Conservation (phyloP, 2,113 vertebrate species). For the Grammatotria lemairii region DNA sequence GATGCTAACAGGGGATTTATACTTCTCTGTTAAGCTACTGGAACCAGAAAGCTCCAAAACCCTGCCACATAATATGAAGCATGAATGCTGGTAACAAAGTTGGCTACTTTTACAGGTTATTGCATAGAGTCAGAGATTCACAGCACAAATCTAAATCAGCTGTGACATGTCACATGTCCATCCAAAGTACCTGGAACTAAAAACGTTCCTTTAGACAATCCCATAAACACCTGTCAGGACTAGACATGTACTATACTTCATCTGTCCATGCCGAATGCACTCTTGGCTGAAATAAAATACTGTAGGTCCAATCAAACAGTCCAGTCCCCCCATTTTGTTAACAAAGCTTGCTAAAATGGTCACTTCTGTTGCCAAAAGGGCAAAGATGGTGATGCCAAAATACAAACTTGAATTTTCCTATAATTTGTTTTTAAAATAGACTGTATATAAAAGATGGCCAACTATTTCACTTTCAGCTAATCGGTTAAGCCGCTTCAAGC, state of each 20-base stretch:
- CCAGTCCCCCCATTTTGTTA: background rate
- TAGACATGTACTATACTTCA: background rate
- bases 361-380: too few species aligned
- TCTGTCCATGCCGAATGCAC: background rate
- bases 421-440: background rate
- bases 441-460: background rate
- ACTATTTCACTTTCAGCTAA: background rate
- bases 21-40: background rate
- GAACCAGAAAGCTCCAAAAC: background rate
- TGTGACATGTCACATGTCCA: background rate
- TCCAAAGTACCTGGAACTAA: background rate
- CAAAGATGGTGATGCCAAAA: background rate
- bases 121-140: background rate
- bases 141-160: background rate
- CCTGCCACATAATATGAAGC: background rate
- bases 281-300: background rate
- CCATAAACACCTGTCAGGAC: background rate
- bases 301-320: background rate
- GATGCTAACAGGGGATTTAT: background rate
- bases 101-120: background rate
- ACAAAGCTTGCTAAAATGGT: background rate
- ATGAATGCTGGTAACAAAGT: background rate
- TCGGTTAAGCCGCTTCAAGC: background rate
- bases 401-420: background rate
- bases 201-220: background rate